Evolutionary conservation across 2,888 invertebrate species (phyloP), one percentile per base, ranked within the genome.

Genomic region (Cantharis lateralis): DNA sequence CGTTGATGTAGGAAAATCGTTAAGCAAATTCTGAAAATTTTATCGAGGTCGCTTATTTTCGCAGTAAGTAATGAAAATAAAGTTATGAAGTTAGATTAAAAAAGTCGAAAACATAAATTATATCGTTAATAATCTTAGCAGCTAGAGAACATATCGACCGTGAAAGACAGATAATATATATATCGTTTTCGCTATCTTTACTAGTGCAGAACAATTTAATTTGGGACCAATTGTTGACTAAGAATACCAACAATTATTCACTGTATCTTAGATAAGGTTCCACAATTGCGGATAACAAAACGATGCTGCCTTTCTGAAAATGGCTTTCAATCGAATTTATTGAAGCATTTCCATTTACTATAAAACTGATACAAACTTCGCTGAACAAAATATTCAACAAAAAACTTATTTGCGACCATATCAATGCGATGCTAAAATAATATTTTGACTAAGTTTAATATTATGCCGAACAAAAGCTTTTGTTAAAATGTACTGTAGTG

Each of bases 171-270:
- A 66, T 66, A 66, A 20, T 66, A 66, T 24, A 66, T 24, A 66
- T 20, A 24, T 66, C 18, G 64, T 66, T 66, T 66, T 66, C 24
- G 64, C 24, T 66, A 66, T 66, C 64, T 66, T 20, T 20, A 66
- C 64, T 66, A 66, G 64, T 66, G 24, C 13, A 66, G 16, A 16
- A 66, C 64, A 66, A 66, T 66, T 66, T 66, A 66, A 66, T 66
- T 66, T 66, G 24, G 64, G 18, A 20, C 24, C 64, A n/a, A 66
- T 66, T 66, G 64, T 66, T 66, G 64, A 66, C 64, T 66, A 66
- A n/a, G 16, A 66, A 66, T 66, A 66, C 64, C 64, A 66, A 66
- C 64, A 66, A 66, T 66, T 66, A 66, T 66, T 66, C 64, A 66
- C 64, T 66, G 64, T 66, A 63, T 66, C 64, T 66, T 10, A 66